Percentiles rank a stretch among this genome's conserved stretches.
Conservation (phyloP, 2,113 vertebrate genomes). For the Vidua chalybeata region DNA sequence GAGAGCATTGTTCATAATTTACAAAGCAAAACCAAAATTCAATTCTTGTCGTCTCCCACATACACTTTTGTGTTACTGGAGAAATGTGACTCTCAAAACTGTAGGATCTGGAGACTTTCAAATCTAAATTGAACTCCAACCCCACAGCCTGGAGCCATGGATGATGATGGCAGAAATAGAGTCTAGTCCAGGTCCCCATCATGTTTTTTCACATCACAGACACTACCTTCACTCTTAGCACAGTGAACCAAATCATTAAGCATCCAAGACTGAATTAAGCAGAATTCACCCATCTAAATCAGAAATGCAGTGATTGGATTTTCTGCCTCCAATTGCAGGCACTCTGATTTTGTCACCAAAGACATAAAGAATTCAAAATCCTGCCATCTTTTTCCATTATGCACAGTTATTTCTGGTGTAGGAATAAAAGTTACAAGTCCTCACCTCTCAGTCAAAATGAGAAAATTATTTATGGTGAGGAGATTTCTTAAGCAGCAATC, state of each 20-base stretch:
- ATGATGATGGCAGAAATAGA: not conserved
- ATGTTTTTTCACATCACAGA: not conserved
- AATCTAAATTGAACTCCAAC: not conserved
- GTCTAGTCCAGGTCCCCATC: not conserved
- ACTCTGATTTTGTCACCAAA: not conserved
- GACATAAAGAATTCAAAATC: not conserved
- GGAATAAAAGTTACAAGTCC: not conserved
- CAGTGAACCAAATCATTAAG: not conserved
- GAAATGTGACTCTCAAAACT: not conserved
- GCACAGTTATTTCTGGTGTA: not conserved
- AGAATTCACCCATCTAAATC: not conserved
- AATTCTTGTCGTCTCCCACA: not conserved
- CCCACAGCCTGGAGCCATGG: not conserved
- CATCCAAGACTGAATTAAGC: not conserved
- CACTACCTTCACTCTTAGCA: not conserved
- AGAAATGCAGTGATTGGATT: not conserved
- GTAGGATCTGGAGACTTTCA: not conserved
- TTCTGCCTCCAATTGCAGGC: not conserved
- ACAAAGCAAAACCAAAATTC: constrained; percentile 37
- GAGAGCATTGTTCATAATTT: constrained; percentile 40
- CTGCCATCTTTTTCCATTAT: not conserved
- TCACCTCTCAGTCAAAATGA: not conserved
- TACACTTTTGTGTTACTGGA: not conserved
- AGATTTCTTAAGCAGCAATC: not conserved
- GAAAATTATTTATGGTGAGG: not conserved